Evolutionary conservation across 2,888 invertebrate genomes (phyloP).

Genomic region (Tiliacea aurago): DNA sequence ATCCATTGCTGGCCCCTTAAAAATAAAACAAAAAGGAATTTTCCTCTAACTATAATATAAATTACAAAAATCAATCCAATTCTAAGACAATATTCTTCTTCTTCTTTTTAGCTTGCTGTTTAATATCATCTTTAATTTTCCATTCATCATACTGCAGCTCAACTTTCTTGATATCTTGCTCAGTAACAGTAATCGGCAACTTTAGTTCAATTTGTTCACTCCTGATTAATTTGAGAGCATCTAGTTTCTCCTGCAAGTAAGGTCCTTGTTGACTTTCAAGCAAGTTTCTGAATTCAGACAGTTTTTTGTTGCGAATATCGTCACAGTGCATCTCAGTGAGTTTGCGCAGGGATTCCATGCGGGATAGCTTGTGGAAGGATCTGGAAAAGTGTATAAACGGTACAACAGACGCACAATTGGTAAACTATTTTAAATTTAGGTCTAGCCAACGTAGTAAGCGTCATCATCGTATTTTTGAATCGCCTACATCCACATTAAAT

Average conservation of each 20-base stretch:
- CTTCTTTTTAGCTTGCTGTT: conserved; percentile 83
- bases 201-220: conserved; percentile 93
- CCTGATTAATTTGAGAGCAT: conserved; percentile 93
- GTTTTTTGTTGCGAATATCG: conserved; percentile 91
- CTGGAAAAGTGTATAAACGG: conserved; percentile 69
- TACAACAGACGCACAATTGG: too few species aligned
- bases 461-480: too few species aligned
- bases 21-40: conserved; percentile 23
- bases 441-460: too few species aligned
- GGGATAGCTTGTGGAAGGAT: conserved; percentile 90
- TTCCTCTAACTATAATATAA: conserved; percentile 48
- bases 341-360: conserved; percentile 93
- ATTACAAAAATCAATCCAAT: conserved; percentile 60
- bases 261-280: conserved; percentile 93
- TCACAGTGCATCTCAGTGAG: conserved; percentile 94
- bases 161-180: conserved; percentile 92
- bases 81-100: conserved; percentile 80
- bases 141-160: conserved; percentile 90
- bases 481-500: too few species aligned
- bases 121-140: conserved; percentile 82
- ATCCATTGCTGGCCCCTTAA: too few species aligned
- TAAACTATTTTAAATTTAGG: too few species aligned
- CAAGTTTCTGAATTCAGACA: conserved; percentile 91
- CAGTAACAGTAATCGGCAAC: conserved; percentile 91
- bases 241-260: conserved; percentile 94